Percentiles rank a stretch among this genome's conserved stretches.
Evolutionary conservation across 2,797 vertebrate genomes (phyloP).

Genomic region (Chanos chanos): DNA sequence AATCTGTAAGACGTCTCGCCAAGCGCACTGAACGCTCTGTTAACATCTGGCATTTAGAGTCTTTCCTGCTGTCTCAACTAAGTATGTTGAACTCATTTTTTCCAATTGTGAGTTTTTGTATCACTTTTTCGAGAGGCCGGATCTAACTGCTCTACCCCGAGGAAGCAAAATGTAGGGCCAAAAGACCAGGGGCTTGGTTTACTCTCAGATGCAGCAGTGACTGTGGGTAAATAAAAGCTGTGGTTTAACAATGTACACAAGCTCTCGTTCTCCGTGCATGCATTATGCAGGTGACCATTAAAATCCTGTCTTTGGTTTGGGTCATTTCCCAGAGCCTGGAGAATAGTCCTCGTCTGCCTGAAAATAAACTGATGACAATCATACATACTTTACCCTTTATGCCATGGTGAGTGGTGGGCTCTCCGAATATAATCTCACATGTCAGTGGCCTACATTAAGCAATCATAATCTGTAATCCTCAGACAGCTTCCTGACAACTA

Average conservation of each 20-base stretch:
- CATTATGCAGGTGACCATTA: background rate
- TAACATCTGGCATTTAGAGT: too few species aligned
- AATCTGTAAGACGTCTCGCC: conserved; percentile 31
- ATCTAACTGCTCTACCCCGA: too few species aligned
- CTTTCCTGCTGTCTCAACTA: conserved; percentile 6
- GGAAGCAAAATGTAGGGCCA: too few species aligned
- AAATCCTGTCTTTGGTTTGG: conserved; percentile 1
- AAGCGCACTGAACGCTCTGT: too few species aligned
- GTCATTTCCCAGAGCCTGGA: conserved; percentile 13
- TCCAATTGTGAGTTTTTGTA: too few species aligned
- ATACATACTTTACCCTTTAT: conserved; percentile 18
- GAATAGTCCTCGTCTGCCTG: conserved; percentile 18
- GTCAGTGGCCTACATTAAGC: conserved; percentile 30
- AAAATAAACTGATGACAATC: conserved; percentile 36
- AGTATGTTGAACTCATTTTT: too few species aligned
- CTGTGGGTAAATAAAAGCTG: background rate
- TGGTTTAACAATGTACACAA: background rate
- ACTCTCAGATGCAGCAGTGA: too few species aligned
- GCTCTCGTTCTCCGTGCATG: too few species aligned
- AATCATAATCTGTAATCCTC: conserved; percentile 33
- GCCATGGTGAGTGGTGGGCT: background rate
- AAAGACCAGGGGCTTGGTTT: too few species aligned
- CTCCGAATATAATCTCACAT: conserved; percentile 20
- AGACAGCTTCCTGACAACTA: conserved; percentile 20
- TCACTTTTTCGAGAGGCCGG: too few species aligned